Base-by-base conservation (phyloP, 53 echinoderm and acorn worm genomes). In the Antedon mediterranea region DNA sequence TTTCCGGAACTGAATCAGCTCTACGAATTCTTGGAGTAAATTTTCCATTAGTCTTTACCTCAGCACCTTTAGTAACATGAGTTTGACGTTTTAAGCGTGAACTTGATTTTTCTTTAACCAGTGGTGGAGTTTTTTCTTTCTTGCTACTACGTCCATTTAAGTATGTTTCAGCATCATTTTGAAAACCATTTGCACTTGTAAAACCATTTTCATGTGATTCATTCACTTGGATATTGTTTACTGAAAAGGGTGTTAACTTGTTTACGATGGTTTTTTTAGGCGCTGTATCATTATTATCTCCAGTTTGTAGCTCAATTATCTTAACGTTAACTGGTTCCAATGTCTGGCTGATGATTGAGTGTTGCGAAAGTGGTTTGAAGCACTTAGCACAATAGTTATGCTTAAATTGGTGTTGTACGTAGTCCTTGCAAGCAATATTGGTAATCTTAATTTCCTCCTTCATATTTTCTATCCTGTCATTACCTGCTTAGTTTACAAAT, bases 321-420 rank as follows among this genome's bases (percentile, higher is more conserved):
- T 85, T 72, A 72, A 42, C 37, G 76, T 34, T 27, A 42, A 42
- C 29, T 37, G 72, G 77, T 85, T 85, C 43, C 32, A 33, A 32
- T 28, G 34, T 28, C 23, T 23, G 28, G 23, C 28, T 34, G 3
- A 32, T 76, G 18, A 28, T 33, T 28, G 28, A 28, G 34, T 95
- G 97, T 29, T 81, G 82, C 29, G 89, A 75, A 43, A 88, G 89
- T 26, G 84, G 75, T 76, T 89, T 92, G 80, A 92, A 95, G 81
- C 97, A 95, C 26, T 89, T 87, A 14, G 81, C 85, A 72, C 97
- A 95, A 73, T 92, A 87, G 13, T 85, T 81, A 5, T 76, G 78
- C 72, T 92, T 95, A 80, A 92, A 95, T 41, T 87, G 78, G 34
- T 95, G 91, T 33, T 85, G 86, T 76, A 85, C 84, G 83, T 92